A percentile compares a stretch with the other conserved stretches of the same genome.
Evolutionary conservation across 2,888 invertebrate genomes (phyloP).

Genomic region (Morinoia aosen): DNA sequence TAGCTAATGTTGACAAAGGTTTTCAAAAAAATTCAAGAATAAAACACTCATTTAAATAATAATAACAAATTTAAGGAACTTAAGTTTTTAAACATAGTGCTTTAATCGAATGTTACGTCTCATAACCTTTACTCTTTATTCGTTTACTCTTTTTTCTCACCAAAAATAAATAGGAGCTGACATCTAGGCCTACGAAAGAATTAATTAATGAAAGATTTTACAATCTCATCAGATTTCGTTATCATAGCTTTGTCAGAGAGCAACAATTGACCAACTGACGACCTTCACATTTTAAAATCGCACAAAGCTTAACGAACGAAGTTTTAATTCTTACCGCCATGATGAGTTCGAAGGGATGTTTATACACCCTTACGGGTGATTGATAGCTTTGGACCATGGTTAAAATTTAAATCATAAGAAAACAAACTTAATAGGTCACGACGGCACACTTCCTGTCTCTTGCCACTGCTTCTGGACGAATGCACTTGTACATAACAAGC

Average conservation of each 20-base stretch:
- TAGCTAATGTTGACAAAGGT: too few relatives aligned
- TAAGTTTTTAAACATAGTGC: too few relatives aligned
- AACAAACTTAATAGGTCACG: conserved; percentile 50
- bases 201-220: not conserved
- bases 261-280: not conserved
- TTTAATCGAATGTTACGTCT: too few relatives aligned
- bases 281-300: not conserved
- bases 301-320: too few relatives aligned
- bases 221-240: not conserved
- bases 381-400: conserved; percentile 95
- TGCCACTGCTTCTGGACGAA: not conserved
- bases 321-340: conserved; percentile 85
- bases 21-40: too few relatives aligned
- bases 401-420: conserved; percentile 50
- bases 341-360: conserved; percentile 93
- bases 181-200: too few relatives aligned
- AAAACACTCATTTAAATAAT: too few relatives aligned
- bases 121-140: too few relatives aligned
- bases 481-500: not conserved
- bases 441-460: conserved; percentile 44
- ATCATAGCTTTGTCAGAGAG: not conserved
- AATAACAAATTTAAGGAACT: too few relatives aligned
- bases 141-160: too few relatives aligned
- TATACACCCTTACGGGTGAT: conserved; percentile 94
- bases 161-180: not conserved